Base-by-base conservation (phyloP, 2,888 invertebrate genomes). In the Adelphocoris suturalis region DNA sequence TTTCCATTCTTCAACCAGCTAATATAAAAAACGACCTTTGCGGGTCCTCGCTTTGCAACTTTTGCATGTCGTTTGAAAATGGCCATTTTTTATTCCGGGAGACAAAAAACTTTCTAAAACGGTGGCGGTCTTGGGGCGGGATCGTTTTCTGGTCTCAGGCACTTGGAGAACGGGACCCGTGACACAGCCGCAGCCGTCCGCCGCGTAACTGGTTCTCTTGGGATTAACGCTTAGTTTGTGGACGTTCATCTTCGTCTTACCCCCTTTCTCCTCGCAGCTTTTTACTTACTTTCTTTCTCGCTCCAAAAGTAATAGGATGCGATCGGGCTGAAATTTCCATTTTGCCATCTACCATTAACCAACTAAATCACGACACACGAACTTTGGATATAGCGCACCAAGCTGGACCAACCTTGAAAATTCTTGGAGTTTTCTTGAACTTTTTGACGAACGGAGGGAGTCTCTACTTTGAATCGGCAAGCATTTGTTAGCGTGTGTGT, bases 151-250 rank as follows among this genome's bases (percentile, higher is more conserved):
- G 57, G 57, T 57, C 19, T 57, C 57, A 57, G 14, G 16, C 57
- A 11, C 52, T 52, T 11, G 52, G 3, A 52, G 16, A 52, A 52
- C 52, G 14, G n/a, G n/a, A 57, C 57, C 19, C 57, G 57, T n/a
- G 57, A 57, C 57, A 57, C 57, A 57, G 57, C n/a, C 19, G 37
- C n/a, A n/a, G 14, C n/a, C n/a, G n/a, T n/a, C 19, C n/a, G n/a
- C n/a, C 14, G 57, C 19, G 57, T n/a, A 68, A 68, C 68, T 68
- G 68, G 68, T 68, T 68, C 68, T 27, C 11, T 68, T 23, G 68
- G 23, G 68, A 68, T 23, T 23, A 68, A 23, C 68, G 68, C 19
- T 68, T 68, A 23, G 68, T 23, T n/a, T 68, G 23, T 68, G 23
- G 13, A 23, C 23, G 13, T 68, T 68, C n/a, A 27, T 68, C 23